These are phyloP conservation scores for Phrixothrix hirtus DNA, from an alignment of 2,888 invertebrate species.

Conservation along the genomic window DNA sequence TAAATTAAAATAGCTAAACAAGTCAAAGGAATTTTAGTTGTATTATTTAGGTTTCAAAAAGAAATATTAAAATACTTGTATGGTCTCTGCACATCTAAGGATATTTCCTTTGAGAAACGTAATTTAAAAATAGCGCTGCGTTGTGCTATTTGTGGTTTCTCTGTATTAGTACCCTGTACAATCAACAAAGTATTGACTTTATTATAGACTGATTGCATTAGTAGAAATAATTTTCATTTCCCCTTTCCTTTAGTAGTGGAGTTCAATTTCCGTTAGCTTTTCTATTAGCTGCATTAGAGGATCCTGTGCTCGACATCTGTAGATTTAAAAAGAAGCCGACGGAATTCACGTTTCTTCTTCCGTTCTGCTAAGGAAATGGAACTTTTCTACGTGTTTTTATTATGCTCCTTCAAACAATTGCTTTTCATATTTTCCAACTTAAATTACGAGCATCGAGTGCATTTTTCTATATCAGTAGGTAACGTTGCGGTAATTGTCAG, in stretches of 20 bases:
- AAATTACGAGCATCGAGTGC: no score
- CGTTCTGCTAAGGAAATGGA: conserved; percentile 25
- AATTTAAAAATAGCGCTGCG: no score
- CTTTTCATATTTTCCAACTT: conserved; percentile 28
- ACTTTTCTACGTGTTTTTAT: conserved; percentile 31
- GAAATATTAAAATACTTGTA: no score
- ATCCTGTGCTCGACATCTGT: conserved; percentile 21
- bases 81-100: no score
- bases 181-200: conserved; percentile 5
- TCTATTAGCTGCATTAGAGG: conserved; percentile 25
- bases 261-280: conserved; percentile 26
- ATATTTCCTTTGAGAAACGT: no score
- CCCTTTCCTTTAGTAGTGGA: conserved; percentile 11
- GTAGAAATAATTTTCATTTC: conserved; percentile 23
- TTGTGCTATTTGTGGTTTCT: no score
- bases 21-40: no score
- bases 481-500: no score
- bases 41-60: no score
- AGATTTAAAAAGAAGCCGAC: conserved; percentile 23
- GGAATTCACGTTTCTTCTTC: conserved; percentile 27
- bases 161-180: no score
- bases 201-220: conserved; percentile 18
- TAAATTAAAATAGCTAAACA: no score
- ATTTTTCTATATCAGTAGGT: no score
- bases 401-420: conserved; percentile 29